Percentiles rank a stretch among this genome's conserved stretches.
Evolutionary conservation across 2,113 vertebrate genomes (phyloP).

Genomic region (Gobius niger): DNA sequence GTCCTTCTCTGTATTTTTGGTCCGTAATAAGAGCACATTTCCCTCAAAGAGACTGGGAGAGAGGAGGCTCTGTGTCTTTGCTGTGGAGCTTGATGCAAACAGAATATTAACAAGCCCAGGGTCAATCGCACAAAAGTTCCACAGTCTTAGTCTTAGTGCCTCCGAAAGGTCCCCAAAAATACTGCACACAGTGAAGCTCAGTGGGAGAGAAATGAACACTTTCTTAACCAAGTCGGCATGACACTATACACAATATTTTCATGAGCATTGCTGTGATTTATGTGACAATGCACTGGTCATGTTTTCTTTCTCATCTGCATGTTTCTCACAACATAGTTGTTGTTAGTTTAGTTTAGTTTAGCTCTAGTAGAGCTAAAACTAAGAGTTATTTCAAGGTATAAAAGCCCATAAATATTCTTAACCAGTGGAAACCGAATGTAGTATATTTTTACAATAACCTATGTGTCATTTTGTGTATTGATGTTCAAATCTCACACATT

Average conservation of each 20-base stretch:
- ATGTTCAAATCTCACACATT: no score
- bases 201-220: background rate
- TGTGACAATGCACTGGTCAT: slow-evolving; percentile 1
- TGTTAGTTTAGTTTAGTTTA: no score
- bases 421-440: no score
- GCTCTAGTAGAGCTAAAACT: no score
- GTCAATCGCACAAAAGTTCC: slow-evolving; percentile 34
- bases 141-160: slow-evolving; percentile 9
- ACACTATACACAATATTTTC: slow-evolving; percentile 3
- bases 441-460: no score
- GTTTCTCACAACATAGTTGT: no score
- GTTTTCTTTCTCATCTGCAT: background rate
- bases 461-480: no score
- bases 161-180: background rate
- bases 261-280: slow-evolving; percentile 2
- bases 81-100: slow-evolving; percentile 49
- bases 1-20: background rate
- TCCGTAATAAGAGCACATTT: slow-evolving; percentile 7
- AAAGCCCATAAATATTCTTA: no score
- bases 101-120: slow-evolving; percentile 63
- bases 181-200: background rate
- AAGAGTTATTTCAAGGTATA: no score
- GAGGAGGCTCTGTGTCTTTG: slow-evolving; percentile 35
- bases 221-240: background rate
- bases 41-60: slow-evolving; percentile 19